Conservation (phyloP, 2,888 invertebrate species). For the Alviniconcha strummeri region DNA sequence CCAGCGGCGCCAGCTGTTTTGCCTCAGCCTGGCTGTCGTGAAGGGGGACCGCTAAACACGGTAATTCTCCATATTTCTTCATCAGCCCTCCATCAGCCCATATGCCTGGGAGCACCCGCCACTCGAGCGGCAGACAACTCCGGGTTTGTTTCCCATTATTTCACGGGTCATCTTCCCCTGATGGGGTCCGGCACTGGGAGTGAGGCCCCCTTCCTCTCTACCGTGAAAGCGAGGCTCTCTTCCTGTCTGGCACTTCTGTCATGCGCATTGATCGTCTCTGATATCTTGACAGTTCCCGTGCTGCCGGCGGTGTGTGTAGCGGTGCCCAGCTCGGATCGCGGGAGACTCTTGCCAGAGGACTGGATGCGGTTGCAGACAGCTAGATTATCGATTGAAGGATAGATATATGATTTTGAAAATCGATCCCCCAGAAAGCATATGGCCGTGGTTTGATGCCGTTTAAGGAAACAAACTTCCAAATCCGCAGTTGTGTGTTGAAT, state of each 20-base stretch:
- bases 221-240: constrained; percentile 9
- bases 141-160: background rate
- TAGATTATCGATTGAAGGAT: too few species aligned
- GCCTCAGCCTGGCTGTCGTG: too few species aligned
- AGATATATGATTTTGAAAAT: too few species aligned
- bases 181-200: background rate
- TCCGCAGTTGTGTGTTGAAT: too few species aligned
- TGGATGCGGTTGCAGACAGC: background rate
- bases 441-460: too few species aligned
- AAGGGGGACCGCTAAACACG: too few species aligned
- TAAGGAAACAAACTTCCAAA: too few species aligned
- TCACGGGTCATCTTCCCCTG: background rate
- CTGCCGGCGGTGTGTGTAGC: background rate
- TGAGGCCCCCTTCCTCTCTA: background rate
- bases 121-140: background rate
- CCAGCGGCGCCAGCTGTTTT: too few species aligned
- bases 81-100: background rate
- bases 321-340: too few species aligned
- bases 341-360: too few species aligned
- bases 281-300: background rate
- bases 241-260: constrained; percentile 1
- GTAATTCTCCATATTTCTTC: background rate
- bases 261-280: constrained; percentile 6
- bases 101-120: background rate
- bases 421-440: too few species aligned